phyloP scores from a whole-genome alignment of 2,888 invertebrate genomes.

The Drosophila flavopinicola region DNA sequence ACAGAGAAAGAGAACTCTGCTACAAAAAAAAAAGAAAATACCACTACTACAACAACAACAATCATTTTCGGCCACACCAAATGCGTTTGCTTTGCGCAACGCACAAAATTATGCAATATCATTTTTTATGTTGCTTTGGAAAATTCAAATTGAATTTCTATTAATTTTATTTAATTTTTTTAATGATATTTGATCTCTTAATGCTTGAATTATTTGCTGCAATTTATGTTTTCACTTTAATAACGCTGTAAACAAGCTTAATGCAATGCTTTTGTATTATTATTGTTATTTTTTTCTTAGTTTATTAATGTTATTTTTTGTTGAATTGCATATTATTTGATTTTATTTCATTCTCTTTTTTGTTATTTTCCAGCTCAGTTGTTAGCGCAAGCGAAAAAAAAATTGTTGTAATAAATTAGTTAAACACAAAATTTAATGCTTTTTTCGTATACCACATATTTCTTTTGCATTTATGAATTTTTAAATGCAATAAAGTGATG shows the following conservation, averaged over 20 bases:
- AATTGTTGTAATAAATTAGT: conserved; percentile 73
- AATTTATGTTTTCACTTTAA: conserved; percentile 64
- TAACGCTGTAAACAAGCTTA: conserved; percentile 62
- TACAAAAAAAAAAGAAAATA: conserved; percentile 20
- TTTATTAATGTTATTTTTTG: conserved; percentile 55
- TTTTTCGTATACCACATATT: conserved; percentile 42
- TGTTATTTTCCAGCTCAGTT: conserved; percentile 78
- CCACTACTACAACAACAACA: conserved; percentile 40
- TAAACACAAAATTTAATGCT: conserved; percentile 44
- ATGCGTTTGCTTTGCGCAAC: conserved; percentile 44
- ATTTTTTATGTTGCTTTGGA: conserved; percentile 42
- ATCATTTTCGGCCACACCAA: conserved; percentile 62
- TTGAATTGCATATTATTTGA: conserved; percentile 53
- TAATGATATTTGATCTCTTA: conserved; percentile 63
- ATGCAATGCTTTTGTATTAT: conserved; percentile 57
- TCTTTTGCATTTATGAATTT: conserved; percentile 24
- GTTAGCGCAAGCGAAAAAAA: conserved; percentile 62
- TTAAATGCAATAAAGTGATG: neutral
- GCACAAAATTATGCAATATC: conserved; percentile 76
- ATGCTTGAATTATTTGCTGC: conserved; percentile 65
- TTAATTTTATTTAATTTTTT: conserved; percentile 40
- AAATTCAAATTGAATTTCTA: conserved; percentile 54
- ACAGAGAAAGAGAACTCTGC: conserved; percentile 17
- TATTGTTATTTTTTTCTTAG: conserved; percentile 36
- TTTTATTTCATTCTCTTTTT: conserved; percentile 52